Conservation (phyloP, 2,797 vertebrate species). For the Cossypha caffra region DNA sequence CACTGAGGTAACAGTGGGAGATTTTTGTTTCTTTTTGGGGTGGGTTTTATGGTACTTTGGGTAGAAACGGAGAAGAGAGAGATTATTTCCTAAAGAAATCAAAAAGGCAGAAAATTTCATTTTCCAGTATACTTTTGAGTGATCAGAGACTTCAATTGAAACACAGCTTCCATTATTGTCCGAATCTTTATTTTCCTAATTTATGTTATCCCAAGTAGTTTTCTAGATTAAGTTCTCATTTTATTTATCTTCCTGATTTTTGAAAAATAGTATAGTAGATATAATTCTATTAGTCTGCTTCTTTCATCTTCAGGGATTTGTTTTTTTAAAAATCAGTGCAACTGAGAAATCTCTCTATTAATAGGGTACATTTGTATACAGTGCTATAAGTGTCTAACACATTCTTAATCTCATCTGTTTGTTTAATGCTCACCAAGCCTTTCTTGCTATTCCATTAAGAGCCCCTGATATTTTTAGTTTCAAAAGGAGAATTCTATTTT, state of each 20-base stretch:
- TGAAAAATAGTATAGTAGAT: not conserved
- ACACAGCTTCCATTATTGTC: not conserved
- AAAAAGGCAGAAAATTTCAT: not conserved
- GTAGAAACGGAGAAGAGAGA: not conserved
- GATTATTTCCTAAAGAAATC: not conserved
- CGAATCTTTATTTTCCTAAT: not conserved
- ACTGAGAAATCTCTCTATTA: conserved; percentile 13
- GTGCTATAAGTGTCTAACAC: conserved; percentile 8
- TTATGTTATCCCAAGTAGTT: not conserved
- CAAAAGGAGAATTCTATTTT: not conserved
- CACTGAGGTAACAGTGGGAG: not conserved
- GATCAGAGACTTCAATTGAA: not conserved
- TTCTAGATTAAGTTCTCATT: not conserved
- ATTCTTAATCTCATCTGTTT: conserved; percentile 16
- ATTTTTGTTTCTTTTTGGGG: not conserved
- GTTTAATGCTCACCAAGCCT: conserved; percentile 4
- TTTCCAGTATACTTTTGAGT: not conserved
- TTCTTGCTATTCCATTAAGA: not conserved
- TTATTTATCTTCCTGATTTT: not conserved
- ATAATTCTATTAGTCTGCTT: not conserved
- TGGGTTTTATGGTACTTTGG: not conserved
- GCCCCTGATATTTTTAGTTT: conserved; percentile 9
- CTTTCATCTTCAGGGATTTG: not conserved
- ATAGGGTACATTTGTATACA: conserved; percentile 12
- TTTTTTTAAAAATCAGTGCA: not conserved